Base-by-base conservation (phyloP, 2,113 vertebrate species). In the Monopterus albus region DNA sequence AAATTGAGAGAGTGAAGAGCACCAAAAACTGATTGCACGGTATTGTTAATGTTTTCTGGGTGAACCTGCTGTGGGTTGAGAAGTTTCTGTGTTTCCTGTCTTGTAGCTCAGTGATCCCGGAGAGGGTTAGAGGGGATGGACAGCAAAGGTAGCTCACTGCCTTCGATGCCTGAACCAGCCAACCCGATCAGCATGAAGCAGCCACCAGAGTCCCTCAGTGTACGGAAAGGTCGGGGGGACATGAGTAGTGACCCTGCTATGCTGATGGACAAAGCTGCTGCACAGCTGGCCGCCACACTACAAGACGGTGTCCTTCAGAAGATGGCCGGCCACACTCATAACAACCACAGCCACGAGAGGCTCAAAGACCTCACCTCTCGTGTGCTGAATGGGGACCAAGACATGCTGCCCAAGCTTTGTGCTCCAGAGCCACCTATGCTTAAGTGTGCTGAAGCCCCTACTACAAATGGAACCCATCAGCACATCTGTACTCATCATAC, bases 111-210 rank as follows among this genome's bases (percentile, higher is more conserved):
- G 56, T 72, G 79, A 88, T 60, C 49, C 77, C 87, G 85, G 84
- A 79, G 72, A 61, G 67, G 81, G 90, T 87, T 84, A 75, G 64
- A 88, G 92, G 87, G 93, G 87, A 94, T 91, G 82, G 94, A 94
- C 88, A 78, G 87, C 91, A 95, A 90, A 87, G 95, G 94, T 78
- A 93, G 91, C 71, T 94, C 96, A 77, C 89, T 95, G 84, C 94
- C 95, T 75, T 91, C 93, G 35, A 93, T 95, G 87, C 94, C 91
- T 36, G 95, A 96, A 88, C 94, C 93, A 64, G 89, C 87, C 68
- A 94, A 89, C 87, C 95, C 93, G 15, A 73, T 95, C 79, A 96
- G 93, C 92, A 97, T 98, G 96, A 98, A 98, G 91, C 96, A 96
- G 91, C 93, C 94, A 0, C 94, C 96, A 0, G 96, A 98, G 66